Percentiles rank a stretch among this genome's conserved stretches.
Conservation (phyloP, 2,888 invertebrate species). For the Apamea anceps region DNA sequence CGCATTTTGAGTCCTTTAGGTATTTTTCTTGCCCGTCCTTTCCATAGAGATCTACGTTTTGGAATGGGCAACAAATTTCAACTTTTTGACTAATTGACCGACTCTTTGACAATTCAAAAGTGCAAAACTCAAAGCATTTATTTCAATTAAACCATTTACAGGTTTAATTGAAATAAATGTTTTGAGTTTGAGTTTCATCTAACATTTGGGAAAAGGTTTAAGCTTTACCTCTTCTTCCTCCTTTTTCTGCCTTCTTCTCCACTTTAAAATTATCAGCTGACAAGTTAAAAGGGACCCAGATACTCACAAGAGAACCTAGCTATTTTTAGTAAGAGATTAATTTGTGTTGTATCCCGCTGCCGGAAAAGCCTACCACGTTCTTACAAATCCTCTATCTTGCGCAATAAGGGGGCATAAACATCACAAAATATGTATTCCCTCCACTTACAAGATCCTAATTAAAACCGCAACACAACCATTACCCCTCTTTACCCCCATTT, state of each 20-base stretch:
- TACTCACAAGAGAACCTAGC: no score
- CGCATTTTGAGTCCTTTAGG: neutral
- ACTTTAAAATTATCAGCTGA: neutral
- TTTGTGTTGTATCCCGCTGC: neutral
- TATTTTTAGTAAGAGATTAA: neutral
- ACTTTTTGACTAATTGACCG: neutral
- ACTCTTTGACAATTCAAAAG: neutral
- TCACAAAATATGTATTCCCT: conserved; percentile 37
- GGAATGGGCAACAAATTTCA: neutral
- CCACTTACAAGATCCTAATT: conserved; percentile 38
- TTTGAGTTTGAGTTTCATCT: neutral
- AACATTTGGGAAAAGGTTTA: neutral
- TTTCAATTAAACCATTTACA: no score
- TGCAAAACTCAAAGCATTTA: no score
- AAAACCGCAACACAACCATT: conserved; percentile 38
- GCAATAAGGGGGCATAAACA: conserved; percentile 21
- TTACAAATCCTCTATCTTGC: neutral
- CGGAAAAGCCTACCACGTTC: neutral
- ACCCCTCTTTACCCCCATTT: conserved; percentile 38
- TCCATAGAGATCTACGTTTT: neutral
- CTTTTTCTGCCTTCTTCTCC: no score
- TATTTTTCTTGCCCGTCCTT: no score
- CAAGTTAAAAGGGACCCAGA: neutral
- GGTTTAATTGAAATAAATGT: neutral
- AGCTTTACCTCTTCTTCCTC: neutral